These are phyloP conservation scores for Danio kyathit DNA, from an alignment of 2,797 vertebrate species.

Conservation along the genomic window DNA sequence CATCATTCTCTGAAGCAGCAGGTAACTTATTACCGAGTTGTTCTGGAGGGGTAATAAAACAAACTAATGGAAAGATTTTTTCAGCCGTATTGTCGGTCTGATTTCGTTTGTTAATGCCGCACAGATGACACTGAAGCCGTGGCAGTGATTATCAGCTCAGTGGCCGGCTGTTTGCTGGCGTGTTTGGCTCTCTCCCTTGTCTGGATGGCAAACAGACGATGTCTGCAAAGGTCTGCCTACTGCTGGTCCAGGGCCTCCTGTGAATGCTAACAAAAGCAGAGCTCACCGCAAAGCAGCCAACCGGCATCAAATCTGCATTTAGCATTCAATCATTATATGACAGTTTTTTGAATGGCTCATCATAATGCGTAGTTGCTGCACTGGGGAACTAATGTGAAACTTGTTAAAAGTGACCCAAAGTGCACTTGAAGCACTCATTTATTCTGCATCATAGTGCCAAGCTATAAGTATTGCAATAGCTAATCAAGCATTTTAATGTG, in stretches of 20 bases:
- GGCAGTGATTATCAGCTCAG: slow-evolving; percentile 65
- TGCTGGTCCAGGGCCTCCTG: slow-evolving; percentile 59
- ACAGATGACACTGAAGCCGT: slow-evolving; percentile 57
- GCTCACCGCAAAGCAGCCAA: slow-evolving; percentile 71
- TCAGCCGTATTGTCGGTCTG: slow-evolving; percentile 2
- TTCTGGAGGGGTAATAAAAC: slow-evolving; percentile 32
- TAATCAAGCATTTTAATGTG: not conserved
- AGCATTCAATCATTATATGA: slow-evolving; percentile 68
- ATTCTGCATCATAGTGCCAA: not conserved
- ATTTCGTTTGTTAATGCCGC: slow-evolving; percentile 16
- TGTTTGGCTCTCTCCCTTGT: slow-evolving; percentile 66
- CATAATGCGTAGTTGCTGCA: slow-evolving; percentile 14
- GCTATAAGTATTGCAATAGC: slow-evolving; percentile 4
- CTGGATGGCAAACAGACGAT: slow-evolving; percentile 68
- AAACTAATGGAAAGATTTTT: slow-evolving; percentile 22
- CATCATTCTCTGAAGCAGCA: slow-evolving; percentile 64
- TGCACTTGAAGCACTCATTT: not conserved
- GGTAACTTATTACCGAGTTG: slow-evolving; percentile 64
- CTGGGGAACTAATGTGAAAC: slow-evolving; percentile 28
- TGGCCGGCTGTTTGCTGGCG: slow-evolving; percentile 63
- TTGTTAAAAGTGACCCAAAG: slow-evolving; percentile 10
- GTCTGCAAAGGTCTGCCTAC: slow-evolving; percentile 50
- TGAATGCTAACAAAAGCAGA: slow-evolving; percentile 58
- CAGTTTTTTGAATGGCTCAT: slow-evolving; percentile 62
- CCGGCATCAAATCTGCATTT: slow-evolving; percentile 54